Evolutionary conservation across 2,113 vertebrate genomes (phyloP).

Genomic region (Tachysurus vachellii): DNA sequence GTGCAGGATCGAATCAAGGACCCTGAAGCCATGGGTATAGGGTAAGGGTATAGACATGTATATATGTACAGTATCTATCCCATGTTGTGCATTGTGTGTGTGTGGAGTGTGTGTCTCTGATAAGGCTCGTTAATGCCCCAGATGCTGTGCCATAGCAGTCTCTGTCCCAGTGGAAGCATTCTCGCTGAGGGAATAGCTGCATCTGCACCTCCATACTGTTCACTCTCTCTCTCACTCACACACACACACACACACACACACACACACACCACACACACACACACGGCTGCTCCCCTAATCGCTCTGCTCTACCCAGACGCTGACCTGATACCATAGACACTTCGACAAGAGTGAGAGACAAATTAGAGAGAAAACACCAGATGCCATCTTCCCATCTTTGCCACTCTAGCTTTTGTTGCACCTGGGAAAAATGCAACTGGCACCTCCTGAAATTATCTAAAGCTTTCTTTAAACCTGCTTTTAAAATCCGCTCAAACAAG

Average conservation of each 20-base stretch:
- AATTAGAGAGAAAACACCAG: conserved; percentile 23
- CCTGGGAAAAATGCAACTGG: conserved; percentile 58
- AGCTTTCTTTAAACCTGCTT: conserved; percentile 1
- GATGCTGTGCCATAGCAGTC: conserved; percentile 70
- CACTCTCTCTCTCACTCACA: conserved; percentile 43
- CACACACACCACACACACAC: conserved; percentile 47
- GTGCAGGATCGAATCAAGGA: background rate
- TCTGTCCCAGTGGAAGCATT: conserved; percentile 66
- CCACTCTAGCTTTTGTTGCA: conserved; percentile 60
- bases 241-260: conserved; percentile 41
- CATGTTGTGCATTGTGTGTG: conserved; percentile 1
- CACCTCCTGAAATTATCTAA: conserved; percentile 23
- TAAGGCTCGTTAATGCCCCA: conserved; percentile 72
- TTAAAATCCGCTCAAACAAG: background rate
- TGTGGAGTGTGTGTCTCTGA: conserved; percentile 57
- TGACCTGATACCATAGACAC: conserved; percentile 37
- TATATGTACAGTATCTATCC: background rate
- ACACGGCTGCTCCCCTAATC: conserved; percentile 36
- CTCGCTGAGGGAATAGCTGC: conserved; percentile 65
- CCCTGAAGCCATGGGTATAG: background rate
- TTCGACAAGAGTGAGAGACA: conserved; percentile 35
- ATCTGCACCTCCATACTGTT: conserved; percentile 66
- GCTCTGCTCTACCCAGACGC: conserved; percentile 35
- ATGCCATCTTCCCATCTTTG: conserved; percentile 48
- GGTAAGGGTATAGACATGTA: background rate